These are phyloP conservation scores for Troides aeacus DNA, from an alignment of 2,888 invertebrate species.

Conservation along the genomic window DNA sequence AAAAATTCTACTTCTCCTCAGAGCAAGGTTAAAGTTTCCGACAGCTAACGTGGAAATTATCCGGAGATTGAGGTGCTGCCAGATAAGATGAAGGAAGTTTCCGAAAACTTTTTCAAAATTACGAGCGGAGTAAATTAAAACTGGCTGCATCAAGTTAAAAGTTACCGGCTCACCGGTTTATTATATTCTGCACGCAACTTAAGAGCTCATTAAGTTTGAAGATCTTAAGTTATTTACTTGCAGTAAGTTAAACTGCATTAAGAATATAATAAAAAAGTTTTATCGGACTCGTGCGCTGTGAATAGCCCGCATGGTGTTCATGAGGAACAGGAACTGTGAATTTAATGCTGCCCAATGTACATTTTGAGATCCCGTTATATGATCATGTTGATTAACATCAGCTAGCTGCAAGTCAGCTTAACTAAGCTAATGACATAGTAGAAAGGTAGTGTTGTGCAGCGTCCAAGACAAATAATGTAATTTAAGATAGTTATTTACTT, in stretches of 20 bases:
- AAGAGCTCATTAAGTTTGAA: slow-evolving; percentile 10
- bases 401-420: no score
- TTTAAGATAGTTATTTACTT: no score
- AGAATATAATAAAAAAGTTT: no score
- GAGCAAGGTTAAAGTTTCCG: slow-evolving; percentile 58
- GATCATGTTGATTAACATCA: no score
- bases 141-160: slow-evolving; percentile 32
- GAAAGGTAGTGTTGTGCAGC: no score
- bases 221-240: not conserved
- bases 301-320: no score
- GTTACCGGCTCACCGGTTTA: slow-evolving; percentile 24
- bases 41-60: slow-evolving; percentile 53
- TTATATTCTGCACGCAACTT: slow-evolving; percentile 11
- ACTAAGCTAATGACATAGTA: no score
- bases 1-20: slow-evolving; percentile 37
- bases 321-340: no score
- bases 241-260: not conserved
- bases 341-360: no score
- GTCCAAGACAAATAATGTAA: no score
- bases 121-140: slow-evolving; percentile 39
- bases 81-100: slow-evolving; percentile 38
- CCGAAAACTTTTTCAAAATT: slow-evolving; percentile 38
- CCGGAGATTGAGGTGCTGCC: slow-evolving; percentile 48
- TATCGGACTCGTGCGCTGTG: no score
- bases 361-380: no score